Percentiles rank a stretch among this genome's conserved stretches.
Conservation (phyloP, 2,888 invertebrate species). For the Trissolcus japonicus region DNA sequence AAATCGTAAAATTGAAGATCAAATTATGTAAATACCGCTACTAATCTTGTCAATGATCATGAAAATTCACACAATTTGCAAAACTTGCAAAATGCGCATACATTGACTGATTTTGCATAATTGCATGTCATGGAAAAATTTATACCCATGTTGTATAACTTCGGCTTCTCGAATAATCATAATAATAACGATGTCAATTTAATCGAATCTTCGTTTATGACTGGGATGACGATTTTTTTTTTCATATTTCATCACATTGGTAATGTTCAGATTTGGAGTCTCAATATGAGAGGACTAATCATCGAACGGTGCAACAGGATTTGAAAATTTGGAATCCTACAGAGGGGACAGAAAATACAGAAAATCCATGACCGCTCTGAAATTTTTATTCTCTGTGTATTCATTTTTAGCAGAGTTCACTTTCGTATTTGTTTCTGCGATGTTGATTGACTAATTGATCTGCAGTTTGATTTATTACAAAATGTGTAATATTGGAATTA, state of each 20-base stretch:
- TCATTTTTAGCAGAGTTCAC: too few species aligned
- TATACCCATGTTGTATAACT: slow-evolving; percentile 5
- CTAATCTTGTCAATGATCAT: slow-evolving; percentile 15
- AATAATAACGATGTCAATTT: background rate
- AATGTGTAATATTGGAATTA: too few species aligned
- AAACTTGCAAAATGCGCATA: slow-evolving; percentile 12
- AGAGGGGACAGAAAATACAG: too few species aligned
- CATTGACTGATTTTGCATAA: slow-evolving; percentile 17
- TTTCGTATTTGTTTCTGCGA: too few species aligned
- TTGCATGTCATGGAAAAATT: slow-evolving; percentile 18
- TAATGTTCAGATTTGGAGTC: background rate
- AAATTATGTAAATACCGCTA: slow-evolving; percentile 12
- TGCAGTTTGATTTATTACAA: too few species aligned
- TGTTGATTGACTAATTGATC: too few species aligned
- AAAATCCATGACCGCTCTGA: too few species aligned
- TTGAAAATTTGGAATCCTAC: too few species aligned
- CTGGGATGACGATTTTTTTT: background rate
- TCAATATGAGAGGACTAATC: too few species aligned
- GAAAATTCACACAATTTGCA: slow-evolving; percentile 13
- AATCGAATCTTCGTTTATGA: background rate
- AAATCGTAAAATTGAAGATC: slow-evolving; percentile 6
- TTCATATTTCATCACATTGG: background rate
- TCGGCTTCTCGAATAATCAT: background rate
- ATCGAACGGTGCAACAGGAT: too few species aligned
- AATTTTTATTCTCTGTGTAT: too few species aligned